phyloP scores from a whole-genome alignment of 2,797 vertebrate species.

The Bucorvus abyssinicus region DNA sequence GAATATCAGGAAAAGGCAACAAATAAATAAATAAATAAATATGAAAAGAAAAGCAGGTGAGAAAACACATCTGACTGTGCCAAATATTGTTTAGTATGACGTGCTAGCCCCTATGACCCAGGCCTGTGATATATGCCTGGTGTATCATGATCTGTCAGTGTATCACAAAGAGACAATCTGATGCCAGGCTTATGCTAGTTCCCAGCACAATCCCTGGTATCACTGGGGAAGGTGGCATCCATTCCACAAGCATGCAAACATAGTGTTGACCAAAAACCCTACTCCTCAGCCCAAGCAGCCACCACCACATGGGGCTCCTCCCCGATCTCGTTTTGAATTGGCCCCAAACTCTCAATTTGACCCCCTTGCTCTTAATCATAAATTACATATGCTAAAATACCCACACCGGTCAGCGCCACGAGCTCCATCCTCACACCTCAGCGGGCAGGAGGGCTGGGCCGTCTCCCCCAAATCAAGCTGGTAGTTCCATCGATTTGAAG shows the following conservation, averaged over 20 bases:
- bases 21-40: too few relatives aligned
- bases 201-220: not conserved
- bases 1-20: not conserved
- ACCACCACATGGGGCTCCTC: not conserved
- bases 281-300: not conserved
- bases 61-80: not conserved
- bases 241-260: not conserved
- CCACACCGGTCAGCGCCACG: constrained; percentile 78
- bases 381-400: constrained; percentile 78
- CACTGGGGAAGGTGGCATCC: not conserved
- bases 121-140: not conserved
- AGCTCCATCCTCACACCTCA: constrained; percentile 80
- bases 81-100: not conserved
- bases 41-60: not conserved
- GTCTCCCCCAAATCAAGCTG: constrained; percentile 77
- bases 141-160: not conserved
- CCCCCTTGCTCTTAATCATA: constrained; percentile 83
- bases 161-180: not conserved
- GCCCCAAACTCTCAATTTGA: constrained; percentile 77
- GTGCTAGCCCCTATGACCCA: not conserved
- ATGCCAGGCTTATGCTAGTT: not conserved
- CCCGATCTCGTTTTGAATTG: constrained; percentile 78
- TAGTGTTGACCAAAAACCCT: not conserved
- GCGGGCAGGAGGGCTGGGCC: constrained; percentile 82
- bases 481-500: constrained; percentile 35